A percentile compares a stretch with the other conserved stretches of the same genome.
These are phyloP conservation scores for Cerastis rubricosa DNA, from an alignment of 2,888 invertebrate species.

Conservation along the genomic window DNA sequence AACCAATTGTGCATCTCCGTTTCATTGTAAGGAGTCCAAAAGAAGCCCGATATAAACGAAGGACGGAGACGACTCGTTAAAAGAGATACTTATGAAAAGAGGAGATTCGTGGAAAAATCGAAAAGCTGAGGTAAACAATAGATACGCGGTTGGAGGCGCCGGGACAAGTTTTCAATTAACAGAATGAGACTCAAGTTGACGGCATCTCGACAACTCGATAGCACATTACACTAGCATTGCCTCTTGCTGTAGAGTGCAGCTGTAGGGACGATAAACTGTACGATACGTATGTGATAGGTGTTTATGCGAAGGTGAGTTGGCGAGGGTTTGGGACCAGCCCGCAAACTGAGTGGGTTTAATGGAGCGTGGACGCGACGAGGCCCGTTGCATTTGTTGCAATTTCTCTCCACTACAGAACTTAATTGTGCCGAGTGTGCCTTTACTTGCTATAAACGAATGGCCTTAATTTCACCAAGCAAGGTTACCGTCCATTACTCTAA, in stretches of 20 bases:
- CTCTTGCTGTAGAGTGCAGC: conserved; percentile 30
- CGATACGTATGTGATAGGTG: conserved; percentile 69
- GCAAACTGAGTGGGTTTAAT: conserved; percentile 86
- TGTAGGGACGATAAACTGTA: conserved; percentile 60
- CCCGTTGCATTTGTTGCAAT: conserved; percentile 89
- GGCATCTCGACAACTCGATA: conserved; percentile 65
- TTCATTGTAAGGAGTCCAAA: conserved; percentile 75
- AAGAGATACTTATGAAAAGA: conserved; percentile 79
- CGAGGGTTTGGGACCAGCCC: conserved; percentile 77
- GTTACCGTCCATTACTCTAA: conserved; percentile 89
- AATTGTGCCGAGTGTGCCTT: conserved; percentile 86
- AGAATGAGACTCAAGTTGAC: conserved; percentile 72
- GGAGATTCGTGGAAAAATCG: conserved; percentile 75
- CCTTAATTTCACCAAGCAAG: conserved; percentile 85
- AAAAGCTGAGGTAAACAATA: conserved; percentile 79
- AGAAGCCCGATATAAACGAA: conserved; percentile 77
- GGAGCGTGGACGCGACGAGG: conserved; percentile 83
- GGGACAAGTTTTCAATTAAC: conserved; percentile 80
- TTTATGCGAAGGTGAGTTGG: conserved; percentile 76
- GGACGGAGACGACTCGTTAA: conserved; percentile 76
- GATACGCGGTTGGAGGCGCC: conserved; percentile 71
- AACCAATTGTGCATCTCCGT: conserved; percentile 78
- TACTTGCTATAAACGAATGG: conserved; percentile 85
- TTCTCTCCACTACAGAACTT: conserved; percentile 85
- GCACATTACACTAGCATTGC: conserved; percentile 57